These are phyloP conservation scores for Pygoscelis antarcticus DNA, from an alignment of 2,113 vertebrate genomes.

Conservation along the genomic window DNA sequence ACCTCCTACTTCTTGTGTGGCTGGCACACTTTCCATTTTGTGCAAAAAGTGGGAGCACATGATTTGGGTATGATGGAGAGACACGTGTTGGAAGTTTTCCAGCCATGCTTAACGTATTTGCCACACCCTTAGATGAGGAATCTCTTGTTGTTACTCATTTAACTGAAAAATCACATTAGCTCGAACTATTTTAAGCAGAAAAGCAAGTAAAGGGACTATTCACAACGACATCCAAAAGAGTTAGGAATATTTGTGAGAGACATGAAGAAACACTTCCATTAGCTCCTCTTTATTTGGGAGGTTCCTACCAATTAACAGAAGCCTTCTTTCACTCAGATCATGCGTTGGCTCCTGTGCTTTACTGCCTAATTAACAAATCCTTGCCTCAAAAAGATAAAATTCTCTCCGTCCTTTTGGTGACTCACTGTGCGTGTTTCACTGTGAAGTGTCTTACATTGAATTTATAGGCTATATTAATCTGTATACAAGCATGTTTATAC, in stretches of 20 bases:
- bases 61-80: neutral
- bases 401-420: neutral
- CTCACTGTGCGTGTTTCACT: neutral
- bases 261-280: neutral
- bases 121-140: neutral
- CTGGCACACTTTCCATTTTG: neutral
- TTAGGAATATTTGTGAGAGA: neutral
- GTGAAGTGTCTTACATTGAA: neutral
- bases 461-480: neutral
- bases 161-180: slow-evolving; percentile 29
- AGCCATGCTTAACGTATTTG: accelerated
- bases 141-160: neutral
- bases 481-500: neutral
- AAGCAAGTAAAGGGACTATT: neutral
- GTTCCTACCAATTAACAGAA: neutral
- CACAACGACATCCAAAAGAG: neutral
- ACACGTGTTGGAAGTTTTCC: neutral
- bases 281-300: neutral
- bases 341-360: neutral
- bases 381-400: neutral
- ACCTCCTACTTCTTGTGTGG: neutral
- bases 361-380: neutral
- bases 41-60: neutral
- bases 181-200: neutral
- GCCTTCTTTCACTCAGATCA: neutral